A percentile compares a stretch with the other conserved stretches of the same genome.
These are phyloP conservation scores for Carterocephalus palaemon DNA, from an alignment of 2,888 invertebrate genomes.

Conservation along the genomic window DNA sequence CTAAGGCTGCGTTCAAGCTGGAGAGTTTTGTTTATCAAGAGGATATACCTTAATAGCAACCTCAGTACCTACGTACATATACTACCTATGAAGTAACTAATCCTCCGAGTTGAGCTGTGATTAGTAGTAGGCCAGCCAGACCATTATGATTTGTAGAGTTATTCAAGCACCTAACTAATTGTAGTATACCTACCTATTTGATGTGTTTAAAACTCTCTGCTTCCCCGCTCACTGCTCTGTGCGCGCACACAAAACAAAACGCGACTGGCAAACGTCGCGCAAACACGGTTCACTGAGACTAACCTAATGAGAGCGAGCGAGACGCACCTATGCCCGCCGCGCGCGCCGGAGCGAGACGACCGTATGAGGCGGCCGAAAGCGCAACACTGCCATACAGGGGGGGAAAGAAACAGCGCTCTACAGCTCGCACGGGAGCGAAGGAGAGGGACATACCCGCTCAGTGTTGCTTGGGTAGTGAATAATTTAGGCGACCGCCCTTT, in stretches of 20 bases:
- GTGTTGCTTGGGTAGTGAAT: slow-evolving; percentile 67
- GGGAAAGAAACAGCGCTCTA: slow-evolving; percentile 41
- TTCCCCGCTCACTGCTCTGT: slow-evolving; percentile 41
- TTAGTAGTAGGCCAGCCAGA: too few relatives aligned
- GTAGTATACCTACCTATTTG: too few relatives aligned
- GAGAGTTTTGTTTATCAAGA: too few relatives aligned
- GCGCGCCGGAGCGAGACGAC: slow-evolving; percentile 45
- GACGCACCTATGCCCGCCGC: slow-evolving; percentile 40
- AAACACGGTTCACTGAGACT: slow-evolving; percentile 65
- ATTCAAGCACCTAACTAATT: too few relatives aligned
- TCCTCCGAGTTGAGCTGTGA: too few relatives aligned
- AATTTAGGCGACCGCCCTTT: slow-evolving; percentile 73
- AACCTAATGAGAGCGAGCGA: slow-evolving; percentile 74
- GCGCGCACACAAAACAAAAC: slow-evolving; percentile 48
- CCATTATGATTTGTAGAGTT: too few relatives aligned
- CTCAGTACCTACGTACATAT: too few relatives aligned
- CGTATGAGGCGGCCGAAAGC: slow-evolving; percentile 71
- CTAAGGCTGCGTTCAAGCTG: too few relatives aligned
- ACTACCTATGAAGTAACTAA: too few relatives aligned
- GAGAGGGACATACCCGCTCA: slow-evolving; percentile 56
- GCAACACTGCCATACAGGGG: slow-evolving; percentile 59
- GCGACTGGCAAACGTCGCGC: slow-evolving; percentile 71
- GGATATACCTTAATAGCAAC: too few relatives aligned
- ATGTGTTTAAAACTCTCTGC: neutral
- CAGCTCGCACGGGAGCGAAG: slow-evolving; percentile 29